A percentile compares a stretch with the other conserved stretches of the same genome.
Conservation (phyloP, 2,888 invertebrate species). For the Rutpela maculata region DNA sequence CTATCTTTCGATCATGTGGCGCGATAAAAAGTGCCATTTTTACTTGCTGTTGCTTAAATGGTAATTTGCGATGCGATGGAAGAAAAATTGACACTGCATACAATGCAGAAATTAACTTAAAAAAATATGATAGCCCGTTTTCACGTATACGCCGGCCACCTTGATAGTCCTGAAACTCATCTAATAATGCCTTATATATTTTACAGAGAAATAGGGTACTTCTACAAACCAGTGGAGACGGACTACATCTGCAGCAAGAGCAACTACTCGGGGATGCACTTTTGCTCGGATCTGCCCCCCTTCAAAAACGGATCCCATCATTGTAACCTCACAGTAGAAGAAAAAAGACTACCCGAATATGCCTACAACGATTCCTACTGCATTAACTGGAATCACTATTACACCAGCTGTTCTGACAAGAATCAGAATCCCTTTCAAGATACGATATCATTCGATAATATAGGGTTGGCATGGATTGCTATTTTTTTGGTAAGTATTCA, state of each 20-base stretch:
- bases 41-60: no score
- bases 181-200: constrained; percentile 35
- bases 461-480: constrained; percentile 99
- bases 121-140: not conserved
- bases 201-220: constrained; percentile 80
- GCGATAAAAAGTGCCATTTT: no score
- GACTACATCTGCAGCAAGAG: constrained; percentile 98
- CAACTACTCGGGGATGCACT: constrained; percentile 96
- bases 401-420: constrained; percentile 93
- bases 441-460: constrained; percentile 99
- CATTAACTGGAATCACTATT: constrained; percentile 99
- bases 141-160: constrained; percentile 2
- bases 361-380: constrained; percentile 79
- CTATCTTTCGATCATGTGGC: no score
- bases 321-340: constrained; percentile 82
- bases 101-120: no score
- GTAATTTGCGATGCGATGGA: no score
- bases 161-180: constrained; percentile 6
- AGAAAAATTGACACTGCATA: no score
- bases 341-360: constrained; percentile 64
- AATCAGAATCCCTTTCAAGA: constrained; percentile 99
- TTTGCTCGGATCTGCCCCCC: constrained; percentile 89
- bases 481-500: constrained; percentile 94
- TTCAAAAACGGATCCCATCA: constrained; percentile 83
- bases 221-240: constrained; percentile 88